Conservation (phyloP, 2,113 vertebrate genomes). For the Psettodes erumei region DNA sequence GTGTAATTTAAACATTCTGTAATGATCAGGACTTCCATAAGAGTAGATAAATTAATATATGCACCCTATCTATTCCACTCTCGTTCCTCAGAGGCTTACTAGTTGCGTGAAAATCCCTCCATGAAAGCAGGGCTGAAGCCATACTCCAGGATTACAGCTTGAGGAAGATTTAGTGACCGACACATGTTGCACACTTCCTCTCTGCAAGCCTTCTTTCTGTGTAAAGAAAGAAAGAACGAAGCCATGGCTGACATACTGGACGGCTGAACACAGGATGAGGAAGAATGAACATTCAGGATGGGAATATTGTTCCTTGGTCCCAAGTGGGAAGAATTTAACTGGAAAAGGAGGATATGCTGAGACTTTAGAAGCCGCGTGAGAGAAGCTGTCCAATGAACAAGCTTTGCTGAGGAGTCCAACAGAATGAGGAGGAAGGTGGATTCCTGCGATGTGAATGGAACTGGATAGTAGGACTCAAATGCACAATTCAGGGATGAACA, state of each 20-base stretch:
- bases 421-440: slow-evolving; percentile 38
- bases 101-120: slow-evolving; percentile 84
- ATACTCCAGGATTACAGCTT: slow-evolving; percentile 86
- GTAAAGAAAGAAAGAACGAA: slow-evolving; percentile 22
- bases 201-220: slow-evolving; percentile 14
- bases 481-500: slow-evolving; percentile 71
- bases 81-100: slow-evolving; percentile 67
- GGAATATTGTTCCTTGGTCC: slow-evolving; percentile 20
- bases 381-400: not conserved
- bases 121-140: slow-evolving; percentile 72
- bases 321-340: slow-evolving; percentile 21
- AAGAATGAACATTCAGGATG: slow-evolving; percentile 32
- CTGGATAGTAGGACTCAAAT: slow-evolving; percentile 57
- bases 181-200: slow-evolving; percentile 73
- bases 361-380: slow-evolving; percentile 13
- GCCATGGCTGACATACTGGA: slow-evolving; percentile 15
- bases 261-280: slow-evolving; percentile 16
- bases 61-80: slow-evolving; percentile 5
- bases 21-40: not conserved
- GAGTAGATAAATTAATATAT: slow-evolving; percentile 14
- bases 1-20: not conserved
- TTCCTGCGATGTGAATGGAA: slow-evolving; percentile 53
- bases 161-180: slow-evolving; percentile 86
- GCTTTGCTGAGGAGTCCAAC: slow-evolving; percentile 15
- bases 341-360: slow-evolving; percentile 29